Conservation (phyloP, 2,113 vertebrate species). For the Calypte anna region DNA sequence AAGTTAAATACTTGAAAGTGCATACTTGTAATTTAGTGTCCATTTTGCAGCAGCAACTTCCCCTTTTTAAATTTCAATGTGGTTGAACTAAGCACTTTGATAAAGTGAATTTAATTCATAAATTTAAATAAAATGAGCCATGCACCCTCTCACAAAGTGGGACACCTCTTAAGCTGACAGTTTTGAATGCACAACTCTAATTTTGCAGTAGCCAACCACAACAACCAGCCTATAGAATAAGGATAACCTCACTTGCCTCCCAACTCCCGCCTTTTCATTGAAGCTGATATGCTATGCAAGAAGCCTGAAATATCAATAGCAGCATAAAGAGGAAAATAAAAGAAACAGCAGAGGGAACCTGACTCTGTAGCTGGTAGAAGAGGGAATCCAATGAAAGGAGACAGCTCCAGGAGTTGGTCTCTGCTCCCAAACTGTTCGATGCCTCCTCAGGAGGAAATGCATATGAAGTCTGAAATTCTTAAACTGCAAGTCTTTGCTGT, state of each 20-base stretch:
- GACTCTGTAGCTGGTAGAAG: not conserved
- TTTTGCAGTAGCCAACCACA: not conserved
- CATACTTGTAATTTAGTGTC: not conserved
- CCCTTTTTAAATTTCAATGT: not conserved
- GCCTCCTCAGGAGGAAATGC: slow-evolving; percentile 20
- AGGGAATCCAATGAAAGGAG: not conserved
- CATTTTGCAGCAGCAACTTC: not conserved
- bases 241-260: not conserved
- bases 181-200: not conserved
- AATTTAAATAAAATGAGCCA: not conserved
- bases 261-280: not conserved
- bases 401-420: not conserved
- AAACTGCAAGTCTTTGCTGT: slow-evolving; percentile 10
- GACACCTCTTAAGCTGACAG: not conserved
- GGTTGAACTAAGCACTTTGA: not conserved
- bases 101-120: not conserved
- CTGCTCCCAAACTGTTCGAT: not conserved
- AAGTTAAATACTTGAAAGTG: slow-evolving; percentile 7
- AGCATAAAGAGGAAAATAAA: not conserved
- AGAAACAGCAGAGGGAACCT: not conserved
- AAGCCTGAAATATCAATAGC: not conserved
- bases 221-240: not conserved
- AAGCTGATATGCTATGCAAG: not conserved
- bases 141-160: not conserved
- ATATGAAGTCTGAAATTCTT: slow-evolving; percentile 46